These are phyloP conservation scores for Entosphenus tridentatus DNA, from an alignment of 2,113 vertebrate genomes.

Conservation along the genomic window DNA sequence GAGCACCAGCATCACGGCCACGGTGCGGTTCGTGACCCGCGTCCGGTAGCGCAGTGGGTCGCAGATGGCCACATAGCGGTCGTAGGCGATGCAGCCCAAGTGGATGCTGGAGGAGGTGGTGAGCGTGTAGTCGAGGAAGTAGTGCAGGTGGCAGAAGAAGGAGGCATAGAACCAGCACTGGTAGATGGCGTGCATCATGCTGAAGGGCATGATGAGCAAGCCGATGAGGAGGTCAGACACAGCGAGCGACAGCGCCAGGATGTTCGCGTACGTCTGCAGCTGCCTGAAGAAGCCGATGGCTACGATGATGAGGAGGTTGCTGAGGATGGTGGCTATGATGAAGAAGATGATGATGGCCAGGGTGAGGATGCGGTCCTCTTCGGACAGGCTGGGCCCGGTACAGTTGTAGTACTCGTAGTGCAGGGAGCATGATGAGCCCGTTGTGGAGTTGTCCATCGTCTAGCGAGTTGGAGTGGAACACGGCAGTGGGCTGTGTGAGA, in stretches of 20 bases:
- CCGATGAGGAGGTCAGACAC: constrained; percentile 20
- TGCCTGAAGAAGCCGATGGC: constrained; percentile 23
- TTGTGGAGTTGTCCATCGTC: no score
- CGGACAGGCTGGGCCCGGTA: no score
- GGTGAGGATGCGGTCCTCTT: no score
- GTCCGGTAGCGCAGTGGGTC: constrained; percentile 16
- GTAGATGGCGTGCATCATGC: constrained; percentile 22
- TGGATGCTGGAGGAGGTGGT: constrained; percentile 23
- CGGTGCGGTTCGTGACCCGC: constrained; percentile 11
- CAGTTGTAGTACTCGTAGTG: no score
- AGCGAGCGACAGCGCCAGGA: constrained; percentile 22
- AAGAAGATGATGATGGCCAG: no score
- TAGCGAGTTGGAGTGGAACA: no score
- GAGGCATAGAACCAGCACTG: constrained; percentile 23
- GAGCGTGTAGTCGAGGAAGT: constrained; percentile 23
- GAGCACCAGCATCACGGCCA: constrained; percentile 10
- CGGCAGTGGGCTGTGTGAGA: no score
- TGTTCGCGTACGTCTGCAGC: constrained; percentile 23
- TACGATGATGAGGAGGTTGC: constrained; percentile 20
- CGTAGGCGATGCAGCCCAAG: constrained; percentile 19
- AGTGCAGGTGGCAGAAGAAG: constrained; percentile 20
- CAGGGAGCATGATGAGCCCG: no score
- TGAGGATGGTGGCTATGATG: constrained; percentile 10
- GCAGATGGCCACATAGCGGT: constrained; percentile 20
- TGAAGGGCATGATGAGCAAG: constrained; percentile 21